Evolutionary conservation across 2,888 invertebrate genomes (phyloP).

Genomic region (Mechanitis mazaeus): DNA sequence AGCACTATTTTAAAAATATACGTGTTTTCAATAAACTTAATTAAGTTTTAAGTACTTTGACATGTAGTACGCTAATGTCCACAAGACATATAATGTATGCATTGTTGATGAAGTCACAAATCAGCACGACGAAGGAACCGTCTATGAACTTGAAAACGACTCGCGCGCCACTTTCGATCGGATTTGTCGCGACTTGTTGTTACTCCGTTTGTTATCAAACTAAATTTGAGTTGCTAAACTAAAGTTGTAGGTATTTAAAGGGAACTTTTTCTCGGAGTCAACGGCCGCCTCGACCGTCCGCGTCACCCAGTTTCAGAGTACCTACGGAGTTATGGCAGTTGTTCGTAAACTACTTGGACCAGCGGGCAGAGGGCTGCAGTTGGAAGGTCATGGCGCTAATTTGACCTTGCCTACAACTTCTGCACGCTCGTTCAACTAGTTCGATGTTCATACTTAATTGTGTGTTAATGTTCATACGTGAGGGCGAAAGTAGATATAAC

Average conservation of each 20-base stretch:
- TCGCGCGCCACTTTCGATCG: slow-evolving; percentile 71
- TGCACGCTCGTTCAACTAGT: slow-evolving; percentile 37
- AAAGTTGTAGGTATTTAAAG: slow-evolving; percentile 76
- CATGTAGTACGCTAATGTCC: neutral
- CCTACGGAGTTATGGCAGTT: slow-evolving; percentile 76
- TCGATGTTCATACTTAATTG: slow-evolving; percentile 40
- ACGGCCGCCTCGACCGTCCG: slow-evolving; percentile 67
- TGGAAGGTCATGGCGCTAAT: slow-evolving; percentile 72
- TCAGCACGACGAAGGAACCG: slow-evolving; percentile 29
- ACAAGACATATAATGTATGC: neutral
- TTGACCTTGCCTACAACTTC: slow-evolving; percentile 72
- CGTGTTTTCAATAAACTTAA: too few relatives aligned
- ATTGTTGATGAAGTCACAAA: slow-evolving; percentile 22
- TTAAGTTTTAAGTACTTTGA: too few relatives aligned
- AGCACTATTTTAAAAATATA: too few relatives aligned
- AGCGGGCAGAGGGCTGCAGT: slow-evolving; percentile 65
- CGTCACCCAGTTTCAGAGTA: slow-evolving; percentile 74
- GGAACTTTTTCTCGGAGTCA: slow-evolving; percentile 76
- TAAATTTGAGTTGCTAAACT: slow-evolving; percentile 76
- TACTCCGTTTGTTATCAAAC: slow-evolving; percentile 72
- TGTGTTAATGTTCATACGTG: slow-evolving; percentile 26
- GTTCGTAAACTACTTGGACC: slow-evolving; percentile 73
- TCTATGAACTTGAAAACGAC: slow-evolving; percentile 71
- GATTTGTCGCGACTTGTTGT: slow-evolving; percentile 74
- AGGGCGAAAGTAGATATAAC: neutral